Percentiles rank a stretch among this genome's conserved stretches.
phyloP scores from a whole-genome alignment of 1,140 invertebrate genomes.

The Hetaerina americana region DNA sequence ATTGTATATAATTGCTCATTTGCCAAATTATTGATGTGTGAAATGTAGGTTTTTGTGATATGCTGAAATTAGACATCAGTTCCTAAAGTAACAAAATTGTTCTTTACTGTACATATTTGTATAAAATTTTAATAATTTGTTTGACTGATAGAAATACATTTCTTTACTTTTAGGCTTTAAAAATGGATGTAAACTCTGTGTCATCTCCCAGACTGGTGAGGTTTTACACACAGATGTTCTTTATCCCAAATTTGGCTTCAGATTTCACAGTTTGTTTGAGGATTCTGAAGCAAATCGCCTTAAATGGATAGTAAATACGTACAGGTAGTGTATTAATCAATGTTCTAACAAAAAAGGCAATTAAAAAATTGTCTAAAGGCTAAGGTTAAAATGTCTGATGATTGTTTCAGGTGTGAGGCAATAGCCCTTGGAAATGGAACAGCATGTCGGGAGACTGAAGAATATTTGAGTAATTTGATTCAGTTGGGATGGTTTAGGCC shows the following conservation, averaged over 20 bases:
- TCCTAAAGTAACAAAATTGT: too few species aligned
- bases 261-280: too few species aligned
- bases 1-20: too few species aligned
- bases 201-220: constrained; percentile 54
- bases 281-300: too few species aligned
- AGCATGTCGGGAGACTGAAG: constrained; percentile 73
- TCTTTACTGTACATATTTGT: too few species aligned
- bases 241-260: too few species aligned
- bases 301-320: too few species aligned
- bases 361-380: not conserved
- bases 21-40: too few species aligned
- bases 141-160: not conserved
- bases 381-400: not conserved
- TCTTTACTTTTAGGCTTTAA: constrained; percentile 41
- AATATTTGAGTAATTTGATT: constrained; percentile 53
- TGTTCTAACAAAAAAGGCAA: not conserved
- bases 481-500: constrained; percentile 36
- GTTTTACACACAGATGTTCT: constrained; percentile 54
- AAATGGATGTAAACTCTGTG: constrained; percentile 73
- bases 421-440: constrained; percentile 81
- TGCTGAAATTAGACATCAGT: too few species aligned
- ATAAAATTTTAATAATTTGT: not conserved
- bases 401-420: constrained; percentile 38
- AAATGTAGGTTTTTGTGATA: too few species aligned
- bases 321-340: too few species aligned